Conservation (phyloP, 2,888 invertebrate species). For the Nudaria mundana region DNA sequence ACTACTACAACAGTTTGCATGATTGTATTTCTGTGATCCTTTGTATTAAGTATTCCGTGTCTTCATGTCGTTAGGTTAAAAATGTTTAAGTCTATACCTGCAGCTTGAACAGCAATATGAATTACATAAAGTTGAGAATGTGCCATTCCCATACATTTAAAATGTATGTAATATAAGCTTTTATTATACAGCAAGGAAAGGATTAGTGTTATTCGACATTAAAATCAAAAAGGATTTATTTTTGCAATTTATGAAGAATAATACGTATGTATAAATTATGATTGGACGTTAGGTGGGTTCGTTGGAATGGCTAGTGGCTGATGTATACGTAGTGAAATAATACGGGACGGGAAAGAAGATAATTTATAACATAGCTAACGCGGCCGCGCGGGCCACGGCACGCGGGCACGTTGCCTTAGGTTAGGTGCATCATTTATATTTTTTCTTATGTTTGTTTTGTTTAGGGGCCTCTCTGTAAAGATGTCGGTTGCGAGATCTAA, state of each 20-base stretch:
- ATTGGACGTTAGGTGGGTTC: slow-evolving; percentile 61
- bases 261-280: slow-evolving; percentile 62
- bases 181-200: slow-evolving; percentile 45
- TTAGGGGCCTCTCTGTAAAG: slow-evolving; percentile 58
- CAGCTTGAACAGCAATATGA: slow-evolving; percentile 32
- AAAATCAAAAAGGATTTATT: slow-evolving; percentile 56
- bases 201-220: slow-evolving; percentile 51
- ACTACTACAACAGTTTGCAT: slow-evolving; percentile 2
- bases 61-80: slow-evolving; percentile 46
- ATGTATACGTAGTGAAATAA: slow-evolving; percentile 73
- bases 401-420: slow-evolving; percentile 65
- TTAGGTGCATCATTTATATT: slow-evolving; percentile 79
- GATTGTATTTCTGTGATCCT: slow-evolving; percentile 18
- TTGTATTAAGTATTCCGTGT: slow-evolving; percentile 39
- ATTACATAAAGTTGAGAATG: slow-evolving; percentile 44
- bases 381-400: slow-evolving; percentile 57
- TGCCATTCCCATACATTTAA: slow-evolving; percentile 46
- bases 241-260: slow-evolving; percentile 60
- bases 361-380: slow-evolving; percentile 71
- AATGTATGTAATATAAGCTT: slow-evolving; percentile 45
- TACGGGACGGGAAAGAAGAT: slow-evolving; percentile 68
- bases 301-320: slow-evolving; percentile 61
- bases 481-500: slow-evolving; percentile 64
- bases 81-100: slow-evolving; percentile 36
- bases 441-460: slow-evolving; percentile 72